Conservation (phyloP, 2,797 vertebrate genomes). For the Picus viridis region DNA sequence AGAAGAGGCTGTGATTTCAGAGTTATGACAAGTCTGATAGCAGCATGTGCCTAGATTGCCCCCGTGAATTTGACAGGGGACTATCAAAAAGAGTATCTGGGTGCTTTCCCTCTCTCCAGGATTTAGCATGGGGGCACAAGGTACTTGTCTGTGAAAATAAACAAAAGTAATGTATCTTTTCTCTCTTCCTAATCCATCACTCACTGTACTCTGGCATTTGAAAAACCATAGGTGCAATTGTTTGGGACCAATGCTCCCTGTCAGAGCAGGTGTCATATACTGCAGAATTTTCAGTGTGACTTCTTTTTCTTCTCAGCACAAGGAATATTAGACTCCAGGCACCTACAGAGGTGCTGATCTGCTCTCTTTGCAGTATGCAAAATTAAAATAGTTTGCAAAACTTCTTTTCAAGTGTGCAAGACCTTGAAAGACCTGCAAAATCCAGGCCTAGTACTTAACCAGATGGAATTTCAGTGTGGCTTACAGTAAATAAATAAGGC, state of each 20-base stretch:
- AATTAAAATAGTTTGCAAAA: neutral
- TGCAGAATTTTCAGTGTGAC: neutral
- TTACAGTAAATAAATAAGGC: conserved; percentile 22
- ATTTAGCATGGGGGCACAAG: neutral
- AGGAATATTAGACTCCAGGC: neutral
- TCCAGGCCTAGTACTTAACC: neutral
- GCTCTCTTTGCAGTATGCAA: neutral
- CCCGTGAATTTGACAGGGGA: neutral
- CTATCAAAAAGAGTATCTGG: neutral
- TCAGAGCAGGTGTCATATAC: neutral
- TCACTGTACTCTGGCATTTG: neutral
- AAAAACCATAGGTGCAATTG: neutral
- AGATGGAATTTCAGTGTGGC: neutral
- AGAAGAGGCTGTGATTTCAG: neutral
- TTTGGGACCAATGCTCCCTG: neutral
- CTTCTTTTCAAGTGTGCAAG: neutral
- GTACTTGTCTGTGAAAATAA: neutral
- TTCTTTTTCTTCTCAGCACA: neutral
- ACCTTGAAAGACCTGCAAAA: neutral
- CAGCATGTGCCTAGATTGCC: neutral
- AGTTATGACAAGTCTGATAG: neutral
- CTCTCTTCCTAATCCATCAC: neutral
- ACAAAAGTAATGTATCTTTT: neutral
- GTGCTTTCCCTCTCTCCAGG: neutral
- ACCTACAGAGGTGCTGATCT: neutral